These are phyloP conservation scores for Cromileptes altivelis DNA, from an alignment of 2,113 vertebrate genomes.

Conservation along the genomic window DNA sequence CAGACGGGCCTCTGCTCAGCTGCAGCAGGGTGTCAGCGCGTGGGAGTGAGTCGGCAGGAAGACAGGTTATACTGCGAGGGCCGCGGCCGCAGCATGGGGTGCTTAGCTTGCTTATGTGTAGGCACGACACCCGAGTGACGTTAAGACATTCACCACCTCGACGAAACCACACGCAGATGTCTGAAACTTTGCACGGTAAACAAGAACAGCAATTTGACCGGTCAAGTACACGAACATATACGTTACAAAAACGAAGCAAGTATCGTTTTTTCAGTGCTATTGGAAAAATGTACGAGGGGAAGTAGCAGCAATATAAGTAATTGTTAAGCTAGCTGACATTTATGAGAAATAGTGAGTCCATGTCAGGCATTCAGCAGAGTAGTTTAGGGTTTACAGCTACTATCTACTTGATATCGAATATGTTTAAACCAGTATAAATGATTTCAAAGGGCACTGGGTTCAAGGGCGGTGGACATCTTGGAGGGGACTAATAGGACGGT, in stretches of 20 bases:
- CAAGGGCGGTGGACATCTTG: not conserved
- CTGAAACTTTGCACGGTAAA: conserved; percentile 26
- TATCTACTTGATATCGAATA: conserved; percentile 6
- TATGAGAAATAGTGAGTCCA: conserved; percentile 42
- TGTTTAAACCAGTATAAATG: conserved; percentile 12
- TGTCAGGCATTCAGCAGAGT: conserved; percentile 24
- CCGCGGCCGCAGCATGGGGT: conserved; percentile 38
- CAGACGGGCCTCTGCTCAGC: conserved; percentile 69
- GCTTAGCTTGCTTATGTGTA: conserved; percentile 64
- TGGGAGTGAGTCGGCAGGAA: conserved; percentile 58
- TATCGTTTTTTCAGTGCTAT: not conserved
- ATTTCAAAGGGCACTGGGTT: conserved; percentile 5
- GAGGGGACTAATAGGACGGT: not conserved
- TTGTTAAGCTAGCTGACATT: conserved; percentile 19
- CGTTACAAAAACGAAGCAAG: conserved; percentile 8
- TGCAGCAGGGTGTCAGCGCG: conserved; percentile 70
- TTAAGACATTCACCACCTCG: conserved; percentile 15
- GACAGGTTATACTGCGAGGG: conserved; percentile 55
- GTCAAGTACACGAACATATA: not conserved
- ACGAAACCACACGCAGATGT: conserved; percentile 10
- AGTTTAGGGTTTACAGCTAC: conserved; percentile 21
- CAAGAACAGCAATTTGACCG: conserved; percentile 16
- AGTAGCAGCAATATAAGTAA: not conserved
- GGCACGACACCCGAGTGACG: conserved; percentile 34
- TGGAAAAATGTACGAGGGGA: not conserved